phyloP scores from a whole-genome alignment of 2,113 vertebrate species.

The Chaetura pelagica region DNA sequence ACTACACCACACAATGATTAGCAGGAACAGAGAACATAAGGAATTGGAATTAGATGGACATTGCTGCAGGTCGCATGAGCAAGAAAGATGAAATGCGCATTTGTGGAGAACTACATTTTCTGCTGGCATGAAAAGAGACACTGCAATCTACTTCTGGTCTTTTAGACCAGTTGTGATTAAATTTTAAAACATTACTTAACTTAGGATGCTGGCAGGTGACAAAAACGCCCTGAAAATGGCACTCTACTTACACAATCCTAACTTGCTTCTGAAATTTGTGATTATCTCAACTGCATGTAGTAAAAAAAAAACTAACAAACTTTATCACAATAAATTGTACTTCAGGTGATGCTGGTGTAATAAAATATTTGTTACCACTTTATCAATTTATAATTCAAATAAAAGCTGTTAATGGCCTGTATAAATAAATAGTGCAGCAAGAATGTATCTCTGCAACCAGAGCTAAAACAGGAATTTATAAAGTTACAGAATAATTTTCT shows the following conservation, averaged over 20 bases:
- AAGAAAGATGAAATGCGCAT: not conserved
- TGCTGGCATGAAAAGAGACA: not conserved
- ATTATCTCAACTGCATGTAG: not conserved
- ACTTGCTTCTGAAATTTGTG: not conserved
- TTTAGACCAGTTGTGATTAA: not conserved
- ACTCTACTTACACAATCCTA: not conserved
- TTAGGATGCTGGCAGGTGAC: not conserved
- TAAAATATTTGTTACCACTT: not conserved
- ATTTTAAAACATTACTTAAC: not conserved
- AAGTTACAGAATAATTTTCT: not conserved
- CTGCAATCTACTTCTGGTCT: not conserved
- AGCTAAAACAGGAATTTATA: not conserved
- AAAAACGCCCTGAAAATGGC: not conserved
- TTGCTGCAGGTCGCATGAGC: not conserved
- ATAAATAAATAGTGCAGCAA: not conserved
- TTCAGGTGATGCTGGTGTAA: not conserved
- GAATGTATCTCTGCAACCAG: not conserved
- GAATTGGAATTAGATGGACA: not conserved
- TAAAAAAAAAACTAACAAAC: not conserved
- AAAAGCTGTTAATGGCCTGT: not conserved
- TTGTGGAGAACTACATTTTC: not conserved
- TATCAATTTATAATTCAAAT: not conserved
- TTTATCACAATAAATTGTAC: not conserved
- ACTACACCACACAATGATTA: not conserved
- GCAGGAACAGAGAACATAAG: not conserved